These are phyloP conservation scores for Syndactyla subalaris DNA, from an alignment of 2,797 vertebrate species.

Conservation along the genomic window DNA sequence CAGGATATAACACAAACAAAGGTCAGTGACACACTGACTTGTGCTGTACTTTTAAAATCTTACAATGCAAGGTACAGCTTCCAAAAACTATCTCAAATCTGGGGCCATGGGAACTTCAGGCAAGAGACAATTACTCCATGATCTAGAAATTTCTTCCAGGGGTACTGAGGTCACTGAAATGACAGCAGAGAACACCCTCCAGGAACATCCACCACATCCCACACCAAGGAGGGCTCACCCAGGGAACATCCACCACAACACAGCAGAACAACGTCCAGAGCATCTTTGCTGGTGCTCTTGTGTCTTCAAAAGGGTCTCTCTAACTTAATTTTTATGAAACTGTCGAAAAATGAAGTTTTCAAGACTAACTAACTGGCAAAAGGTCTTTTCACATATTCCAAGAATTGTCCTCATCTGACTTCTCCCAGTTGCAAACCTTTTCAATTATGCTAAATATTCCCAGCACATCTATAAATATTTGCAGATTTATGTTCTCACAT, in stretches of 20 bases:
- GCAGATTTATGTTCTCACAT: constrained; percentile 41
- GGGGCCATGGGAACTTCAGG: neutral
- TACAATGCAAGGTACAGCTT: neutral
- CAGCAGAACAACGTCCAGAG: neutral
- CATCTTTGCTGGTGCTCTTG: neutral
- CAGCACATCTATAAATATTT: constrained; percentile 64
- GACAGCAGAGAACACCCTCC: neutral
- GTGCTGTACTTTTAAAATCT: neutral
- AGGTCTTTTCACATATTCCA: constrained; percentile 1
- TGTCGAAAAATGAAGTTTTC: neutral
- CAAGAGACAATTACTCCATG: neutral
- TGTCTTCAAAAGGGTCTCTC: neutral
- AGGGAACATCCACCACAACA: neutral
- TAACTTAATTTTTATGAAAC: neutral
- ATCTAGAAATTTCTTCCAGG: constrained; percentile 21
- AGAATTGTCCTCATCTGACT: constrained; percentile 43
- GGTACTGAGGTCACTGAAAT: neutral
- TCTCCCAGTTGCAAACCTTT: constrained; percentile 39
- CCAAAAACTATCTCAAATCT: neutral
- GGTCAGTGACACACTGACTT: neutral
- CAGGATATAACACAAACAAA: neutral
- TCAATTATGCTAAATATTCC: constrained; percentile 51
- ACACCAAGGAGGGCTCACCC: neutral
- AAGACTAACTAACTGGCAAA: neutral
- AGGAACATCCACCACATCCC: neutral